phyloP scores from a whole-genome alignment of 2,888 invertebrate species.

The Phengaris alcon region DNA sequence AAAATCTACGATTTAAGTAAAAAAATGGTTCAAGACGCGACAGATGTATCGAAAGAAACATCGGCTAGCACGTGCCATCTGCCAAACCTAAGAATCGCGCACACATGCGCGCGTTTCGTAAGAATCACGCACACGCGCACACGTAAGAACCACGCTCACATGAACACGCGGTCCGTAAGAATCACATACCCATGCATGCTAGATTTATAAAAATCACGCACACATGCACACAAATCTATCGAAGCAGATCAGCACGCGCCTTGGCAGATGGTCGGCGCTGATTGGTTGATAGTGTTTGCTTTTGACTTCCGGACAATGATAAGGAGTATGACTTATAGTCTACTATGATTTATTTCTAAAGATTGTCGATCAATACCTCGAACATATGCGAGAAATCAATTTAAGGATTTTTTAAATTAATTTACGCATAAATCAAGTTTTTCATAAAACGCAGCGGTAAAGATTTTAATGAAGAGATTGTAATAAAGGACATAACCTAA shows the following conservation, averaged over 20 bases:
- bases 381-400: constrained; percentile 24
- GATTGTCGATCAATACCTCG: constrained; percentile 37
- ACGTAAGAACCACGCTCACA: constrained; percentile 62
- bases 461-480: constrained; percentile 2
- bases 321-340: constrained; percentile 65
- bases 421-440: background rate
- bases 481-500: background rate
- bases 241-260: constrained; percentile 64
- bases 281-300: constrained; percentile 69
- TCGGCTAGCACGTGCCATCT: constrained; percentile 75
- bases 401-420: background rate
- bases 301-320: constrained; percentile 74
- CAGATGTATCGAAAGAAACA: constrained; percentile 73
- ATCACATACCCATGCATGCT: constrained; percentile 54
- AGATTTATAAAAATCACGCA: constrained; percentile 44
- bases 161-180: constrained; percentile 49
- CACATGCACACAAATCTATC: constrained; percentile 59
- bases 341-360: constrained; percentile 50
- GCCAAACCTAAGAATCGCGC: constrained; percentile 71
- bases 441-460: background rate
- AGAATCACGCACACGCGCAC: constrained; percentile 52
- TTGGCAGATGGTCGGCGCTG: constrained; percentile 67
- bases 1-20: constrained; percentile 48
- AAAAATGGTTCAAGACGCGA: constrained; percentile 66
- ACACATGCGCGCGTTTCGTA: constrained; percentile 48